Conservation (phyloP, 1,140 invertebrate genomes). For the Drosophila bocki region DNA sequence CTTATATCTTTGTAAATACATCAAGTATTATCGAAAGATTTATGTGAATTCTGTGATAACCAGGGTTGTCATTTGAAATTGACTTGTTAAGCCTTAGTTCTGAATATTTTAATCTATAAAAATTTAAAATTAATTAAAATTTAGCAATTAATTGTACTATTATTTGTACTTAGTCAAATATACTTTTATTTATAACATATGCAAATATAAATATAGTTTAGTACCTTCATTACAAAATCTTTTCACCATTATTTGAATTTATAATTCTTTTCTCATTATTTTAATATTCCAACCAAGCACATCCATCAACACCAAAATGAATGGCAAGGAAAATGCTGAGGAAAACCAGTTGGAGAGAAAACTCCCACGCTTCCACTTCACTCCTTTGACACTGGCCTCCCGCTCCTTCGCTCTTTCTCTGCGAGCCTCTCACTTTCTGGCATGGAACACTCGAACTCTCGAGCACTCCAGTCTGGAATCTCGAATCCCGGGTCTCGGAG, state of each 20-base stretch:
- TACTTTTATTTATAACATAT: too few relatives aligned
- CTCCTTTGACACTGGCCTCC: conserved; percentile 31
- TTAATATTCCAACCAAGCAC: background rate
- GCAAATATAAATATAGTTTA: background rate
- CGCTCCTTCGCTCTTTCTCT: conserved; percentile 16
- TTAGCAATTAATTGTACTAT: too few relatives aligned
- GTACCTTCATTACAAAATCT: too few relatives aligned
- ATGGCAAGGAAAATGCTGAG: conserved; percentile 11
- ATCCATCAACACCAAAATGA: conserved; percentile 19
- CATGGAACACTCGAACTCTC: conserved; percentile 54
- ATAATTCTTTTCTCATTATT: background rate
- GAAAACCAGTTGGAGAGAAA: conserved; percentile 51
- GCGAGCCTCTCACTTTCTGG: conserved; percentile 33
- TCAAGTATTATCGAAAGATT: too few relatives aligned
- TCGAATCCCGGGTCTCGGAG: conserved; percentile 18
- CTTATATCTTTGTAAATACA: too few relatives aligned
- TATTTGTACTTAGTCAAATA: too few relatives aligned
- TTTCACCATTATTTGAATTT: background rate
- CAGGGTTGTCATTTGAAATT: too few relatives aligned
- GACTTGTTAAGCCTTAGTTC: too few relatives aligned
- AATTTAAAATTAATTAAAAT: background rate
- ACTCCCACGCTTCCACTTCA: conserved; percentile 66
- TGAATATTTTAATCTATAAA: background rate
- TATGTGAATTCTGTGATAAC: background rate
- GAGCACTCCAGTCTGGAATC: conserved; percentile 5